Evolutionary conservation across 2,888 invertebrate genomes (phyloP).

Genomic region (Meandrusa payeni): DNA sequence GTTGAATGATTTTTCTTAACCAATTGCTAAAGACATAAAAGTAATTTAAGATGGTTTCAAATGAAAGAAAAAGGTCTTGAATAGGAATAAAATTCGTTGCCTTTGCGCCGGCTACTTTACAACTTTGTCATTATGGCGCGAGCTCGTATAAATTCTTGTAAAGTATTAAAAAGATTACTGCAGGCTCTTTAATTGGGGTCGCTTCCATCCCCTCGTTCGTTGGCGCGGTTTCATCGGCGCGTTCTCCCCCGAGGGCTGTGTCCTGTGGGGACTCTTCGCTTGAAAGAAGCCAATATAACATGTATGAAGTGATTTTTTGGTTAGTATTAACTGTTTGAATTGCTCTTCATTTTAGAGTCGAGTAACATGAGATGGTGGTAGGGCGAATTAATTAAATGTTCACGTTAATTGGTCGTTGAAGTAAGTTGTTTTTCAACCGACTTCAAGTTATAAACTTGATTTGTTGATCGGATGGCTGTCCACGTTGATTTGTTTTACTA

Average conservation of each 20-base stretch:
- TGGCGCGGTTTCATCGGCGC: conserved; percentile 14
- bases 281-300: conserved; percentile 10
- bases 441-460: too few relatives aligned
- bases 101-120: conserved; percentile 1
- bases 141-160: conserved; percentile 10
- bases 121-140: conserved; percentile 1
- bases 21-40: too few relatives aligned
- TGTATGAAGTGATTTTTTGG: conserved; percentile 16
- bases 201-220: conserved; percentile 26
- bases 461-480: too few relatives aligned
- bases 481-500: too few relatives aligned
- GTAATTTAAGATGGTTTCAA: too few relatives aligned
- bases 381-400: conserved; percentile 1
- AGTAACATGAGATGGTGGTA: conserved; percentile 1
- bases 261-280: conserved; percentile 10
- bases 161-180: conserved; percentile 29
- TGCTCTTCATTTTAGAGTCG: conserved; percentile 12
- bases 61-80: too few relatives aligned
- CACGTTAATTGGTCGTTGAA: conserved; percentile 7
- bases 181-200: conserved; percentile 34
- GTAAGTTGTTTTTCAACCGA: too few relatives aligned
- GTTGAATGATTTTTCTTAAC: too few relatives aligned
- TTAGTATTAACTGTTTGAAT: conserved; percentile 16
- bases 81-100: conserved; percentile 2
- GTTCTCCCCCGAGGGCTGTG: conserved; percentile 15